Base-by-base conservation (phyloP, 1,140 invertebrate genomes). In the Rhyacophila brunnea region DNA sequence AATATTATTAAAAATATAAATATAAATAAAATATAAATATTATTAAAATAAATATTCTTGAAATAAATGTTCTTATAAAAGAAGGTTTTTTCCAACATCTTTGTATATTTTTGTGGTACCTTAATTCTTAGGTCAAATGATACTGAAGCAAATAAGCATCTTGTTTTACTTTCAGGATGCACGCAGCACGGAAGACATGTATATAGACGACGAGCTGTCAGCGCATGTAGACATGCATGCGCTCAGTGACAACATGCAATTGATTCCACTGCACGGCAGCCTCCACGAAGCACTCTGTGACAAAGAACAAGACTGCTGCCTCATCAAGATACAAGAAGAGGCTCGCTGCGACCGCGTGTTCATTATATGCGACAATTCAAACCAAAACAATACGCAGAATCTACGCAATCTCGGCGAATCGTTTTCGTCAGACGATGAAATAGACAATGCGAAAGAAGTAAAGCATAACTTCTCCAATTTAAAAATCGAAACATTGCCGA, bases 161-260 rank as follows among this genome's bases (percentile, higher is more conserved):
- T 35, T 35, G 6, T 28, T 28, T 46, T n/a, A 18, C 19, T 66
- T 57, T 34, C 69, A 79, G 77, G 75, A 78, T 72, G 75, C 77
- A 62, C 70, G 71, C 64, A 78, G 75, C 66, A 79, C 77, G 2
- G 77, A 79, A 49, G 77, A 79, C 62, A 58, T 79, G 57, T 79
- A 79, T 67, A 79, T 79, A 52, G 77, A 79, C 62, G 77, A 79
- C 66, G 77, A 79, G 18, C 53, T 79, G 9, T 75, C 74, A 3
- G 71, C 74, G 1, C 71, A 78, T 13, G 70, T 74, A 68, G 73
- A 78, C 58, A 56, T 52, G n/a, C 59, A 65, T 14, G 75, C 72
- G 63, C 75, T 78, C 49, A 74, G 73, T 47, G 74, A 74, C 4
- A 69, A 67, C 46, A 70, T 77, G 55, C 71, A 72, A 40, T 62